These are phyloP conservation scores for Rhinolophus ferrumequinum DNA, from an alignment of 2,113 vertebrate genomes.

Conservation along the genomic window DNA sequence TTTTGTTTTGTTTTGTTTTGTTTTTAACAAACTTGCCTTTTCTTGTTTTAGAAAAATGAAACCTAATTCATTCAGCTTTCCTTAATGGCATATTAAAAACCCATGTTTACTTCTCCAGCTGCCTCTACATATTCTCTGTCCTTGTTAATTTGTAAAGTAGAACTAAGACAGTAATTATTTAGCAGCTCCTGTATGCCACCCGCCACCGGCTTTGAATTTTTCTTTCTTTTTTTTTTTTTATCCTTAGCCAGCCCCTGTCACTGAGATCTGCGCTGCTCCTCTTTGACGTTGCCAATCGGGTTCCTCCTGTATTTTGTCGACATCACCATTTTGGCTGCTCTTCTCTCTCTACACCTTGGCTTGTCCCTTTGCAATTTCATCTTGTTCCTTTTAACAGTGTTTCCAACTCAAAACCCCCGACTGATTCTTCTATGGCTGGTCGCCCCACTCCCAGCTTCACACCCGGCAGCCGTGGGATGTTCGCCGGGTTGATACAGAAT, in stretches of 20 bases:
- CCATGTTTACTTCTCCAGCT: neutral
- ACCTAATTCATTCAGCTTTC: neutral
- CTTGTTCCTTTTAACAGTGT: conserved; percentile 18
- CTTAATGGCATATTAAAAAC: neutral
- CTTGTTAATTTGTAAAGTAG: neutral
- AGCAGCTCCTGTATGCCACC: neutral
- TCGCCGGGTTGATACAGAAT: neutral
- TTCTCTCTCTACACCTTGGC: neutral
- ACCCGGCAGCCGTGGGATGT: neutral
- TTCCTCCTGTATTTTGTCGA: neutral
- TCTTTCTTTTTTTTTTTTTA: neutral
- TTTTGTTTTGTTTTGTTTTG: neutral
- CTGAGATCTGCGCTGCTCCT: neutral
- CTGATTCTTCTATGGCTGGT: neutral
- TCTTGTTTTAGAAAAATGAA: conserved; percentile 24
- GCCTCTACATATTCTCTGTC: neutral
- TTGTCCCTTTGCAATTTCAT: neutral
- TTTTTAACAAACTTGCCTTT: neutral
- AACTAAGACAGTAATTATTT: neutral
- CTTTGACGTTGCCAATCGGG: neutral
- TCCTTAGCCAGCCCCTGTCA: neutral
- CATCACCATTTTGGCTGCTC: neutral
- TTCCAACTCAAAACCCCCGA: neutral
- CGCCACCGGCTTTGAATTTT: neutral
- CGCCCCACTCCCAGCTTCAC: neutral